Base-by-base conservation (phyloP, 1,140 invertebrate genomes). In the Drosophila albomicans region DNA sequence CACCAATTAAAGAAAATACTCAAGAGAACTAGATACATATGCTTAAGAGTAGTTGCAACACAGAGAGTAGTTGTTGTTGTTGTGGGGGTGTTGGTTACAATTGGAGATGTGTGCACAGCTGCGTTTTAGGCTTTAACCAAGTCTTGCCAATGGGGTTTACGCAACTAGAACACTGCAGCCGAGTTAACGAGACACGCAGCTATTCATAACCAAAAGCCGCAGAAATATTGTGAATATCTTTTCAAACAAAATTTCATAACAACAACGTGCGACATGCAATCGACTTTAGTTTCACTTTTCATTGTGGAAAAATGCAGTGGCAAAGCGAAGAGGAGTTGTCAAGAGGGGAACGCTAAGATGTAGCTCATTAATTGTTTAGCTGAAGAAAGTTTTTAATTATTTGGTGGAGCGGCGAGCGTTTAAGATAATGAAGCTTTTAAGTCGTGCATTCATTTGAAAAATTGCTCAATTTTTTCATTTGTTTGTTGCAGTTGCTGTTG, bases 371-470 rank as follows among this genome's bases (percentile, higher is more conserved):
- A 79, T 88, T 82, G 84, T 66, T 64, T 11, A 41, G 48, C 41
- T 75, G 45, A 86, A 82, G 84, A 88, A 88, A 88, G 84, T 88
- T 88, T 88, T 61, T 65, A 65, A 65, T 65, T 65, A 65, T 54
- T 65, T 65, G 25, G 5, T 65, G 28, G 5, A 46, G 28, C 8
- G 51, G 32, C 43, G 51, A 45, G 63, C 61, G 43, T 84, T 88
- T 89, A 81, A 89, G 67, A 78, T 88, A 89, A 88, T 88, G 65
- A 88, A 84, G 80, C 85, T 76, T 89, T 88, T 88, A 88, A 78
- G 64, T 52, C 59, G 65, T 68, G 79, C 82, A 88, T 82, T 87
- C 82, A 88, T 79, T 87, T 87, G n/a, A 51, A 63, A 63, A 87
- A 84, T 84, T 75, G 80, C 68, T 73, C 15, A 68, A 64, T 72